Evolutionary conservation across 2,888 invertebrate species (phyloP), one percentile per base, ranked within the genome.

Genomic region (Notocelia uddmanniana): DNA sequence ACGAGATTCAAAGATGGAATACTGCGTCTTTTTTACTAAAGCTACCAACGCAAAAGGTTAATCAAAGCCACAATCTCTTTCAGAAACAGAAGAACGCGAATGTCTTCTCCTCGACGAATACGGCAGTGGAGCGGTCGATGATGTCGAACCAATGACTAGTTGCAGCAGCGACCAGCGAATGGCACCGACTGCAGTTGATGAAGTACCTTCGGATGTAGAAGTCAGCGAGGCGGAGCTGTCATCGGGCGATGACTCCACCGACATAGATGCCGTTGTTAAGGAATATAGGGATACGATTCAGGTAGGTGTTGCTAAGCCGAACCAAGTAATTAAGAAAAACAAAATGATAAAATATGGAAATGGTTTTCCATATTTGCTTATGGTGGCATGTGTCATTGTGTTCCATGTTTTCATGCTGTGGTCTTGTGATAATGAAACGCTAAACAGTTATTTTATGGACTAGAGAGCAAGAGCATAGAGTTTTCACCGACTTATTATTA

Each of bases 231-330:
- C 90, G n/a, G 96, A 95, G n/a, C 76, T 92, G 26, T 90, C 92
- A 3, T 93, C 93, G 1, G 93, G 93, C 26, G 96, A 96, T 75
- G 96, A 95, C 75, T 96, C 96, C 0, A 97, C 97, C 1, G 97
- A 97, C 80, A 96, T 97, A 68, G 97, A 97, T 83, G 96, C 96
- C 0, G 96, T 96, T 18, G 97, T 97, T 0, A 96, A 96, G 80
- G 97, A 97, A 82, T 97, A 97, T 81, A 95, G 95, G 73, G 96
- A 96, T 80, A 95, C 95, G 78, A 94, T 96, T 75, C 95, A 96
- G 89, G 96, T 96, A 85, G 80, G 75, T 59, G 26, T 21, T 41
- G 23, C 0, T 21, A 19, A 26, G 8, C 11, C 10, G 19, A 34
- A 10, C 34, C 10, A 34, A 10, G 10, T 34, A 34, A 9, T 34